Percentiles rank a stretch among this genome's conserved stretches.
These are phyloP conservation scores for Adoxophyes honmai DNA, from an alignment of 1,140 invertebrate genomes.

Conservation along the genomic window DNA sequence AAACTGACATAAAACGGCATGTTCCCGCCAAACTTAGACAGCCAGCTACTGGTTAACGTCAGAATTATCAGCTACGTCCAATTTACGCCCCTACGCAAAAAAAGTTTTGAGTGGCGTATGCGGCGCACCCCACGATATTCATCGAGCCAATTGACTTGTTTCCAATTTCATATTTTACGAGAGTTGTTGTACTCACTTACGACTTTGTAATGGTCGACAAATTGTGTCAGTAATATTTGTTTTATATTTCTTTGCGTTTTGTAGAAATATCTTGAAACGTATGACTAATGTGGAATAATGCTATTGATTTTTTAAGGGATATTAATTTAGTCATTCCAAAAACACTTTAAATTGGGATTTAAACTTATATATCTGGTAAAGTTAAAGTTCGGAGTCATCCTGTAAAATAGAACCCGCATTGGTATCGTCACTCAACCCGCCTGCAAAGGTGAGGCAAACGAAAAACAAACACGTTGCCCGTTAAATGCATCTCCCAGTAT, in stretches of 20 bases:
- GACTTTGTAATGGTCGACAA: slow-evolving; percentile 12
- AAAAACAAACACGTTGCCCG: background rate
- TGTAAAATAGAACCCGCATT: no score
- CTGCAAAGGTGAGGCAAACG: background rate
- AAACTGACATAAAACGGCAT: slow-evolving; percentile 62
- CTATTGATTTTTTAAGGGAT: no score
- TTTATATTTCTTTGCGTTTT: background rate
- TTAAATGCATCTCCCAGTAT: no score
- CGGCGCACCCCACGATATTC: slow-evolving; percentile 41
- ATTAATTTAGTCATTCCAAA: no score
- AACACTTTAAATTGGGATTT: no score
- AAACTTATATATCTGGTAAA: no score
- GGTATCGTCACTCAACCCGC: background rate
- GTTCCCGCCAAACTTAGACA: slow-evolving; percentile 53
- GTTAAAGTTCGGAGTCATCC: no score
- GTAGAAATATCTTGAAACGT: background rate
- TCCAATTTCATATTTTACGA: slow-evolving; percentile 46
- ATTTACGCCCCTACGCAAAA: slow-evolving; percentile 63
- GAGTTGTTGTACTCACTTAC: background rate
- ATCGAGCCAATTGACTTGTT: slow-evolving; percentile 58
- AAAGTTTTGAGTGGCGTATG: slow-evolving; percentile 54
- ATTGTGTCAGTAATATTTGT: background rate
- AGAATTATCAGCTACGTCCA: slow-evolving; percentile 66
- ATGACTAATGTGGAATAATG: no score
- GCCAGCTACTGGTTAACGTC: slow-evolving; percentile 68